Evolutionary conservation across 92 coral and sea anemone species (phyloP).

Genomic region (Muricea muricata): DNA sequence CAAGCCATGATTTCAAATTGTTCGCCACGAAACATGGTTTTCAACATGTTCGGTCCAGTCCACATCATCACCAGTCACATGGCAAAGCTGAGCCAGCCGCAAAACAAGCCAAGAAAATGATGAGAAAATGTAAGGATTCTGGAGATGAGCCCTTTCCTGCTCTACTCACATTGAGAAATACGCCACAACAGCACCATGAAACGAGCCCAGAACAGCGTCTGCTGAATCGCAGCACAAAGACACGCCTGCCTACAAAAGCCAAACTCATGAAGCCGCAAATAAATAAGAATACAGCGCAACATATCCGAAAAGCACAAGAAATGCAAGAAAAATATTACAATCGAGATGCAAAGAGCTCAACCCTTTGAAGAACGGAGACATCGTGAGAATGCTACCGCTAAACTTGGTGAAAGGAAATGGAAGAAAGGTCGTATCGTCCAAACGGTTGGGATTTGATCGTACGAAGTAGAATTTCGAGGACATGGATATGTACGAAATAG

Average conservation of each 20-base stretch:
- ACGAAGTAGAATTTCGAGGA: not conserved
- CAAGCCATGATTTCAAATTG: not conserved
- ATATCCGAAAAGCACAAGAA: not conserved
- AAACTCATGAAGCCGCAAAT: constrained; percentile 12
- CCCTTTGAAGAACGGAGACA: constrained; percentile 7
- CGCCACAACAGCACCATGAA: not conserved
- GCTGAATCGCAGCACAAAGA: constrained; percentile 10
- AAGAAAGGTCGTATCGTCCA: not conserved
- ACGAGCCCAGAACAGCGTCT: constrained; percentile 38
- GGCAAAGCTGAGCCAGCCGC: constrained; percentile 38
- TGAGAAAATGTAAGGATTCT: not conserved
- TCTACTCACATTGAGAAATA: not conserved
- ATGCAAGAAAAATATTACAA: constrained; percentile 5
- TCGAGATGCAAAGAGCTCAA: not conserved
- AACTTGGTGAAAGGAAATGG: constrained; percentile 1
- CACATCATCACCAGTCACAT: constrained; percentile 13
- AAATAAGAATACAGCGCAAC: not conserved
- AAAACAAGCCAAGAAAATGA: constrained; percentile 12
- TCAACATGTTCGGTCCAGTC: not conserved
- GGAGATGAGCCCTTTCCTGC: constrained; percentile 13
- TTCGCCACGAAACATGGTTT: not conserved
- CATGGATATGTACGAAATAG: not conserved
- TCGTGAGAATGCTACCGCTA: constrained; percentile 5
- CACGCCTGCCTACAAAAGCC: not conserved
- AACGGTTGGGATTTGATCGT: not conserved